Evolutionary conservation across 2,113 vertebrate genomes (phyloP).

Genomic region (Gymnorhina tibicen): DNA sequence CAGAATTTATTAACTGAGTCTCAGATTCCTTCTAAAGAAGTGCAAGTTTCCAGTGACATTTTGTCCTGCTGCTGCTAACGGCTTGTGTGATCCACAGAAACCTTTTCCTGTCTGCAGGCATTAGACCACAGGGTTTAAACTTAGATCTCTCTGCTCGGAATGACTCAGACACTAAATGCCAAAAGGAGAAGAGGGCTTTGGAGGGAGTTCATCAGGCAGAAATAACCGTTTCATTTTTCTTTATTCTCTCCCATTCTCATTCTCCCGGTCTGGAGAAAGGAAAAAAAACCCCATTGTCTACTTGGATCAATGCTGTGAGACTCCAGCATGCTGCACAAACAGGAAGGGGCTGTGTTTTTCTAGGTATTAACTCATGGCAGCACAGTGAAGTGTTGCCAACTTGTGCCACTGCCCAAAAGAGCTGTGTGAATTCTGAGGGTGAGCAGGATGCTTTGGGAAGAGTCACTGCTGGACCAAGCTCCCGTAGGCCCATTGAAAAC

Average conservation of each 20-base stretch:
- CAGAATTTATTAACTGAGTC: conserved; percentile 43
- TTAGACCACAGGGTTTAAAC: conserved; percentile 38
- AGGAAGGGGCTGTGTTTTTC: not conserved
- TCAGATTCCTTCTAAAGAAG: conserved; percentile 29
- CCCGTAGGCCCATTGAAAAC: not conserved
- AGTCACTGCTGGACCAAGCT: not conserved
- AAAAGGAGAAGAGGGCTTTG: conserved; percentile 53
- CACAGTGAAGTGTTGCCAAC: not conserved
- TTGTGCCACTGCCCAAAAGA: not conserved
- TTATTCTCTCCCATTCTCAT: not conserved
- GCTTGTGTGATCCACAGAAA: conserved; percentile 11
- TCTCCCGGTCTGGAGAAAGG: not conserved
- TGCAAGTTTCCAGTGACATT: conserved; percentile 16
- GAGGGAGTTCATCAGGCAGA: conserved; percentile 59
- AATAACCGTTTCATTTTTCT: not conserved
- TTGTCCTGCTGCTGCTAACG: conserved; percentile 7
- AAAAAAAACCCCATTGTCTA: not conserved
- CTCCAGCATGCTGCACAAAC: not conserved
- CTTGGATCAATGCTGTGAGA: not conserved
- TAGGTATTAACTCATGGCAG: not conserved
- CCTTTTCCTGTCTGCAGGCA: conserved; percentile 27
- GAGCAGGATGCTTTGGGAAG: not conserved
- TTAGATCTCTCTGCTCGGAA: conserved; percentile 38
- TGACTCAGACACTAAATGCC: conserved; percentile 53
- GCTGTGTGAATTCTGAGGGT: not conserved